Evolutionary conservation across 2,113 vertebrate genomes (phyloP).

Genomic region (Neomonachus schauinslandi): DNA sequence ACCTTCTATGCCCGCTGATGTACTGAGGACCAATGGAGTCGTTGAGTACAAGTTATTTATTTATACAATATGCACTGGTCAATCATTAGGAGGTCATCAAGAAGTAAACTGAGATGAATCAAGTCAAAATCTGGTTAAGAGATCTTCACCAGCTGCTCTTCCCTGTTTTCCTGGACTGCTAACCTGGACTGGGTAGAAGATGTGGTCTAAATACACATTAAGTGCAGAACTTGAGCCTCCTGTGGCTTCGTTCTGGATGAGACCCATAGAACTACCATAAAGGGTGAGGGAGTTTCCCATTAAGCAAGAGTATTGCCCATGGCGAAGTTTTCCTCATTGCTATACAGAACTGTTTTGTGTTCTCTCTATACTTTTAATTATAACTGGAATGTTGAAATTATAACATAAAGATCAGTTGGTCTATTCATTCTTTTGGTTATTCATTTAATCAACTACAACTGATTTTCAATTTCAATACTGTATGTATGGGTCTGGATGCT

Average conservation of each 20-base stretch:
- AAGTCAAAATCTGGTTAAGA: not conserved
- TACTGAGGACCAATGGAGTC: not conserved
- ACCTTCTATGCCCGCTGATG: not conserved
- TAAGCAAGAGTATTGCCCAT: not conserved
- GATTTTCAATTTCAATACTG: not conserved
- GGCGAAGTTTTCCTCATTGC: not conserved
- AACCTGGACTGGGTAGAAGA: no score
- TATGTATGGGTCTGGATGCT: not conserved
- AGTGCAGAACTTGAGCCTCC: not conserved
- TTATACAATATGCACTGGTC: no score
- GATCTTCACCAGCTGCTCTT: not conserved
- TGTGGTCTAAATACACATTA: not conserved
- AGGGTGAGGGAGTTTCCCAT: accelerated
- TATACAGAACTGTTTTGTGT: not conserved
- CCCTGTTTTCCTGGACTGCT: no score
- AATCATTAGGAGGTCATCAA: no score
- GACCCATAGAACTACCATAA: no score
- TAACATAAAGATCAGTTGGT: not conserved
- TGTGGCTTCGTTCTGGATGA: not conserved
- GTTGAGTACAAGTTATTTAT: not conserved
- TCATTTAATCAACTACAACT: not conserved
- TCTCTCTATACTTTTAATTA: not conserved
- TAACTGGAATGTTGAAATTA: not conserved
- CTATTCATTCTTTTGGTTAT: not conserved
- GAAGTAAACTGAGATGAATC: not conserved